Evolutionary conservation across 2,888 invertebrate genomes (phyloP).

Genomic region (Digitonthophagus gazella): DNA sequence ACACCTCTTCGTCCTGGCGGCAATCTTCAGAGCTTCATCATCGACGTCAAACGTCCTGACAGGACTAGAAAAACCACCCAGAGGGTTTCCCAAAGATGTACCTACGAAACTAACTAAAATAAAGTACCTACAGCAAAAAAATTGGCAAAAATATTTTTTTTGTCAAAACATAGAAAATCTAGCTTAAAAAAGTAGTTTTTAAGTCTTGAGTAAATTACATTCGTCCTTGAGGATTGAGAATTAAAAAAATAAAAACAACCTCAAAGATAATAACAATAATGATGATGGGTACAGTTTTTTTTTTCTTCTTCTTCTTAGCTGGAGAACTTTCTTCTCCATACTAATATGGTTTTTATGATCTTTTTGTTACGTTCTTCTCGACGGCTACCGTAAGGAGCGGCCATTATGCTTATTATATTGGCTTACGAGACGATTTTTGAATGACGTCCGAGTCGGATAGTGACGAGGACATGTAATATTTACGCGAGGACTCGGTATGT

Average conservation of each 20-base stretch:
- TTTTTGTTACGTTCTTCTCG: neutral
- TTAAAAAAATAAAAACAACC: too few relatives aligned
- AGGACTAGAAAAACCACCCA: conserved; percentile 24
- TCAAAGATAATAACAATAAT: too few relatives aligned
- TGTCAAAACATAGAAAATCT: too few relatives aligned
- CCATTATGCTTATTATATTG: neutral
- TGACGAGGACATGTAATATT: neutral
- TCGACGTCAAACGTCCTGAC: conserved; percentile 32
- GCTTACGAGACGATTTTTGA: neutral
- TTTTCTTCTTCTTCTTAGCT: too few relatives aligned
- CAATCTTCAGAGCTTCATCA: conserved; percentile 41
- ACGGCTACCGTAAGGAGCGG: neutral
- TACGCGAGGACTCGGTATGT: neutral
- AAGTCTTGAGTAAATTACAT: too few relatives aligned
- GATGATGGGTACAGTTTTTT: too few relatives aligned
- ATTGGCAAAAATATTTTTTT: too few relatives aligned
- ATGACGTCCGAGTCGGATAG: neutral
- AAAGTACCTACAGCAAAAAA: too few relatives aligned
- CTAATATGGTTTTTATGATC: neutral
- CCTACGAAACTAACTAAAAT: neutral
- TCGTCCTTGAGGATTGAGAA: too few relatives aligned
- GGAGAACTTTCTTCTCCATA: too few relatives aligned
- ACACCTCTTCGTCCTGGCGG: conserved; percentile 48
- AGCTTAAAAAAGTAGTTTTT: too few relatives aligned
- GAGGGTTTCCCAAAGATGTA: neutral